Conservation (phyloP, 2,888 invertebrate species). For the Tinea semifulvella region DNA sequence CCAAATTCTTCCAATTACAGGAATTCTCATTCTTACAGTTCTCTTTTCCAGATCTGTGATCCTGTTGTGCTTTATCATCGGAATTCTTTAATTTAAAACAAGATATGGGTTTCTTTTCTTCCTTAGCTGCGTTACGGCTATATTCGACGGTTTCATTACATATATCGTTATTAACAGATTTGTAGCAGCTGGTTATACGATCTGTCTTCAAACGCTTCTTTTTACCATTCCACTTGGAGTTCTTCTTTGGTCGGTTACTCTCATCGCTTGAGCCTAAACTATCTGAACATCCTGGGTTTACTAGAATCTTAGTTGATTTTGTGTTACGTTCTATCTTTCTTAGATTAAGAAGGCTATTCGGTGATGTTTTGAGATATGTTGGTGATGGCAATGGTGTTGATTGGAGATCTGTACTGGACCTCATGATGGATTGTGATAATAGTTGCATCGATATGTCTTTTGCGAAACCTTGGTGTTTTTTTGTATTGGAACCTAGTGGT, state of each 20-base stretch:
- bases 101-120: constrained; percentile 53
- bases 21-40: constrained; percentile 55
- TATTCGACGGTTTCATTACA: constrained; percentile 37
- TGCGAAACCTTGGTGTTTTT: constrained; percentile 34
- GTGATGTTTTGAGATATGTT: constrained; percentile 45
- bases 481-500: constrained; percentile 55
- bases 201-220: constrained; percentile 53
- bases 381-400: constrained; percentile 23
- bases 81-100: constrained; percentile 61
- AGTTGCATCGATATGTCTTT: constrained; percentile 15
- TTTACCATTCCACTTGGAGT: constrained; percentile 54
- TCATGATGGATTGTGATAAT: not conserved
- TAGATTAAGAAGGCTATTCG: constrained; percentile 47
- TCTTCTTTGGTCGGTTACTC: constrained; percentile 45
- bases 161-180: constrained; percentile 31
- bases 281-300: constrained; percentile 57
- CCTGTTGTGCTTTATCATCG: constrained; percentile 50
- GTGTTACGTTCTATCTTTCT: constrained; percentile 56
- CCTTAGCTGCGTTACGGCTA: constrained; percentile 40
- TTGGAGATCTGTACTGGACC: not conserved
- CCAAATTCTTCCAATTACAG: constrained; percentile 41
- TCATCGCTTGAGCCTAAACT: constrained; percentile 50
- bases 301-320: constrained; percentile 59
- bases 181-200: constrained; percentile 28
- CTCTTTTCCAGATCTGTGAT: constrained; percentile 44